Conservation (phyloP, 2,797 vertebrate species). For the Chiropotes sagulatus region DNA sequence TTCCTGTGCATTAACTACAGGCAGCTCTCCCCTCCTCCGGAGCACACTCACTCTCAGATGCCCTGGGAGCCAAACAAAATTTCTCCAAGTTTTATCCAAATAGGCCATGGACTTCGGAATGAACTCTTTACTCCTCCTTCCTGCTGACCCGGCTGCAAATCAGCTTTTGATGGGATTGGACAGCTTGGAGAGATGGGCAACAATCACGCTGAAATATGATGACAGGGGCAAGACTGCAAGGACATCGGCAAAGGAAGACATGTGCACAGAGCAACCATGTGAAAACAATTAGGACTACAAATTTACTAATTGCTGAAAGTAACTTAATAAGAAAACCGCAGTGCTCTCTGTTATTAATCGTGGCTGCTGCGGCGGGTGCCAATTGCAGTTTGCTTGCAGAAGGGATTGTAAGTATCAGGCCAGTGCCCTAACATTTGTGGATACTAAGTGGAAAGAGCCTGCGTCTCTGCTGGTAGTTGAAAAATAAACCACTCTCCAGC, state of each 20-base stretch:
- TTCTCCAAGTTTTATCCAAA: neutral
- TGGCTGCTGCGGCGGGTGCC: neutral
- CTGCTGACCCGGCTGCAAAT: constrained; percentile 11
- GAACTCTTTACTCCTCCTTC: constrained; percentile 30
- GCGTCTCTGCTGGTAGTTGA: neutral
- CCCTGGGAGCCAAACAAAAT: rapidly evolving
- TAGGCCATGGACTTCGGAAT: neutral
- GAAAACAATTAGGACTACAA: constrained; percentile 65
- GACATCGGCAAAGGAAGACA: neutral
- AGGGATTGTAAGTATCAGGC: neutral
- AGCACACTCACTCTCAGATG: neutral
- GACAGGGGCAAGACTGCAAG: neutral
- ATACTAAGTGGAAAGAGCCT: neutral
- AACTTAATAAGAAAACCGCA: constrained; percentile 69
- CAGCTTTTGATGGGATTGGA: constrained; percentile 43
- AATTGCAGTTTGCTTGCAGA: neutral
- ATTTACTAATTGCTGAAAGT: constrained; percentile 68
- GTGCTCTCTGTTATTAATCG: neutral
- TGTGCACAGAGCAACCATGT: neutral
- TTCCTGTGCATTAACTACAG: rapidly evolving
- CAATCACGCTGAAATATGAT: constrained; percentile 25
- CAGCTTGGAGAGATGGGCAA: constrained; percentile 5
- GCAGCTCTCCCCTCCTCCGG: neutral
- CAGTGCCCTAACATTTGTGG: neutral
- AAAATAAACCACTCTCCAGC: neutral